Conservation (phyloP, 92 coral and sea anemone species). For the Metridium senile region DNA sequence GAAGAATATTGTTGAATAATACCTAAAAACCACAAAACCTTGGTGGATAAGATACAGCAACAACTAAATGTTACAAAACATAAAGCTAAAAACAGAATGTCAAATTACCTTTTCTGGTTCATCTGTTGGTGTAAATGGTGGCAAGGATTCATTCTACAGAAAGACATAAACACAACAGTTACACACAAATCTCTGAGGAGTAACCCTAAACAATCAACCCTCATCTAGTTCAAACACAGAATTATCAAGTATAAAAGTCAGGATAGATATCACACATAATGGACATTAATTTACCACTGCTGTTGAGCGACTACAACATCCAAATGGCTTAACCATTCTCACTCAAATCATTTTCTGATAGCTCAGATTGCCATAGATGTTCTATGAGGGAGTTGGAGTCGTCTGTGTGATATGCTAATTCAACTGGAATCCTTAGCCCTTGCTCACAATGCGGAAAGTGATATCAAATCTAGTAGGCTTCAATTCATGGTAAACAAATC, state of each 20-base stretch:
- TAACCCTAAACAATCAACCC: background rate
- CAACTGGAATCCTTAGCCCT: conserved; percentile 26
- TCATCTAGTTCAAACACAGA: background rate
- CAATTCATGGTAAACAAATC: background rate
- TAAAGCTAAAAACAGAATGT: background rate
- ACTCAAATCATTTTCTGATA: conserved; percentile 28
- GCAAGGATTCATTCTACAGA: conserved; percentile 29
- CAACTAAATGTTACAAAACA: background rate
- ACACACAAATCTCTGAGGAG: conserved; percentile 2
- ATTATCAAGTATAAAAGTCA: background rate
- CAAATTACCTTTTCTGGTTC: conserved; percentile 26
- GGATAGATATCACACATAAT: background rate
- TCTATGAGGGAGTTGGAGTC: conserved; percentile 26
- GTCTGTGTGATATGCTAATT: conserved; percentile 51
- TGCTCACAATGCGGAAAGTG: conserved; percentile 34
- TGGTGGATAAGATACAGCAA: background rate
- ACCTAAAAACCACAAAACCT: background rate
- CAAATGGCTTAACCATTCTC: conserved; percentile 45
- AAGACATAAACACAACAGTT: conserved; percentile 1
- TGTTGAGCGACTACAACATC: conserved; percentile 44
- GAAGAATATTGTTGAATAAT: background rate
- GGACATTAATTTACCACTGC: conserved; percentile 30
- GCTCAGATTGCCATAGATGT: background rate
- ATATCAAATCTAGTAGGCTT: conserved; percentile 13
- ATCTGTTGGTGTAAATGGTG: conserved; percentile 22